Evolutionary conservation across 2,888 invertebrate species (phyloP).

Genomic region (Drosophila yooni): DNA sequence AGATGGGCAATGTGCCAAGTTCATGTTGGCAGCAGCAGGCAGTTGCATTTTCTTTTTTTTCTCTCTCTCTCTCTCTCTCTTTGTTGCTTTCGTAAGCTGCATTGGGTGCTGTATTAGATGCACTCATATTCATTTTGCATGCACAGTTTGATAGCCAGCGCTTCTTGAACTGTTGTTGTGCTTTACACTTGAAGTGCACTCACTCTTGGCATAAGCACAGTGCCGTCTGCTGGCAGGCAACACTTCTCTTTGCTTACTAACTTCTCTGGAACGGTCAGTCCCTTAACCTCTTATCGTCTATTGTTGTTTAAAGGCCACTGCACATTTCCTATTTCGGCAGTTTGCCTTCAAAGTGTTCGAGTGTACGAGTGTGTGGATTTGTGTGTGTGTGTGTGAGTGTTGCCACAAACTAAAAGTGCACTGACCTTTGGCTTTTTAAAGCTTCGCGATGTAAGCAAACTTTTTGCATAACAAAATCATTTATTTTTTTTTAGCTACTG

Average conservation of each 20-base stretch:
- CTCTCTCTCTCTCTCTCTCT: background rate
- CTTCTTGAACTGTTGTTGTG: conserved; percentile 25
- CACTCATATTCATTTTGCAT: conserved; percentile 36
- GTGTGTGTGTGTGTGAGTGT: conserved; percentile 16
- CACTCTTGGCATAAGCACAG: conserved; percentile 22
- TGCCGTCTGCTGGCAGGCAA: conserved; percentile 46
- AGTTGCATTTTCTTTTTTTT: conserved; percentile 8
- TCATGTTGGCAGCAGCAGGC: conserved; percentile 23
- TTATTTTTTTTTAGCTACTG: conserved; percentile 8
- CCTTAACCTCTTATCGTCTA: conserved; percentile 66
- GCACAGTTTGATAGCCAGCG: conserved; percentile 52
- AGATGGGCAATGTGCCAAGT: conserved; percentile 64
- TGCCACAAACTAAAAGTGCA: conserved; percentile 64
- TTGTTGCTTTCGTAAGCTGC: conserved; percentile 36
- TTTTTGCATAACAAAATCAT: conserved; percentile 73
- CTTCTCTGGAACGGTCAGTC: conserved; percentile 4
- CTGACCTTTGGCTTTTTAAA: conserved; percentile 69
- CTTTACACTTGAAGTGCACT: conserved; percentile 30
- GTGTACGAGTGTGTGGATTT: conserved; percentile 10
- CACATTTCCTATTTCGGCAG: conserved; percentile 5
- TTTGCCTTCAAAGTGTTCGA: background rate
- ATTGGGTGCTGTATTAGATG: conserved; percentile 20
- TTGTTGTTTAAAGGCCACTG: conserved; percentile 51
- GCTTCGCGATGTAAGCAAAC: conserved; percentile 48
- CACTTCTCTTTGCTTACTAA: conserved; percentile 22